These are phyloP conservation scores for Salvelinus namaycush DNA, from an alignment of 2,113 vertebrate genomes.

Conservation along the genomic window DNA sequence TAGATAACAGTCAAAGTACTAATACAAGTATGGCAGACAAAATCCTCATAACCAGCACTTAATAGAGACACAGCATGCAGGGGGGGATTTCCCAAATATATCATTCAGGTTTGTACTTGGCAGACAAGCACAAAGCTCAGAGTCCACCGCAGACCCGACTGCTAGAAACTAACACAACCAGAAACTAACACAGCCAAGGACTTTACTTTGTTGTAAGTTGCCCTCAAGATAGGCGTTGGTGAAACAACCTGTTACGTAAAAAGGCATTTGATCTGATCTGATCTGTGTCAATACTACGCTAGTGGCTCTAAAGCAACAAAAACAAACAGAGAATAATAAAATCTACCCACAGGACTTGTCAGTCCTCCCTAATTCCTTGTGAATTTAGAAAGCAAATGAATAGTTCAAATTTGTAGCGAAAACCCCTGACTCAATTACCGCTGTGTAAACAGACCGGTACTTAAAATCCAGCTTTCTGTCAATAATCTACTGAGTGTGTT, in stretches of 20 bases:
- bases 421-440: slow-evolving; percentile 24
- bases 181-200: too few relatives aligned
- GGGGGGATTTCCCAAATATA: slow-evolving; percentile 11
- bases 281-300: not conserved
- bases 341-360: not conserved
- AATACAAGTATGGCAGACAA: slow-evolving; percentile 55
- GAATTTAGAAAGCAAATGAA: slow-evolving; percentile 10
- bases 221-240: too few relatives aligned
- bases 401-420: slow-evolving; percentile 8
- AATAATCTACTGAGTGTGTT: too few relatives aligned
- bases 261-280: too few relatives aligned
- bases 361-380: slow-evolving; percentile 25
- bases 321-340: too few relatives aligned
- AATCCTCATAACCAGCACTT: slow-evolving; percentile 33
- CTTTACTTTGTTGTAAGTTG: too few relatives aligned
- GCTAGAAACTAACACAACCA: too few relatives aligned
- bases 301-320: not conserved
- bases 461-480: too few relatives aligned
- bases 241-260: too few relatives aligned
- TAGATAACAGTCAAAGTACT: slow-evolving; percentile 50
- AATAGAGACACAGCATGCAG: slow-evolving; percentile 19
- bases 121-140: not conserved
- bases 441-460: not conserved
- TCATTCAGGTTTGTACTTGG: slow-evolving; percentile 23
- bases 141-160: not conserved